A percentile compares a stretch with the other conserved stretches of the same genome.
Evolutionary conservation across 2,888 invertebrate species (phyloP).

Genomic region (Hymenopus coronatus): DNA sequence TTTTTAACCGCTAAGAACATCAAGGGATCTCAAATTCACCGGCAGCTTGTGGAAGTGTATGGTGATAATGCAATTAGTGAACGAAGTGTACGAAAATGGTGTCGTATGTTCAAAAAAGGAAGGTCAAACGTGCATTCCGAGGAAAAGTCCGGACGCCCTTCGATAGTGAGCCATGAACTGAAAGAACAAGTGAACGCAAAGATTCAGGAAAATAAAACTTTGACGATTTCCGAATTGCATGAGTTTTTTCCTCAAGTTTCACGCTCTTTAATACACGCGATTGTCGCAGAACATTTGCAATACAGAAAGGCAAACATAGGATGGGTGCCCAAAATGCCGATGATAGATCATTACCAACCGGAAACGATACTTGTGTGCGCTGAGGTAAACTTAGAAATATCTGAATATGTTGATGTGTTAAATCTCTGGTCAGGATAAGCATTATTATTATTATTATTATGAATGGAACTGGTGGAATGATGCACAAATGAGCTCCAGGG

Average conservation of each 20-base stretch:
- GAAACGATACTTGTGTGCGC: too few species aligned
- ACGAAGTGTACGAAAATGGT: background rate
- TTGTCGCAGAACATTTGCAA: background rate
- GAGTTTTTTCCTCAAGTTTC: background rate
- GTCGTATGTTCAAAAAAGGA: background rate
- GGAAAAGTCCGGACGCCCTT: background rate
- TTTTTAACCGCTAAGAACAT: background rate
- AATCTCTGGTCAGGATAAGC: too few species aligned
- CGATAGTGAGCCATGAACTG: background rate
- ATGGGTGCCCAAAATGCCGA: background rate
- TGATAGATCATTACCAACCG: too few species aligned
- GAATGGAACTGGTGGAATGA: too few species aligned
- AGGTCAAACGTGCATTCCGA: background rate
- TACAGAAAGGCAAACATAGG: background rate
- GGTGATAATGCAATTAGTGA: background rate
- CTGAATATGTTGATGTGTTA: too few species aligned
- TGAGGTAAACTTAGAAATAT: too few species aligned
- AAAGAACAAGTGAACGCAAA: background rate
- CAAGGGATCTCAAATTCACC: background rate
- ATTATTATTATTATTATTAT: too few species aligned
- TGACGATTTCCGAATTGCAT: background rate
- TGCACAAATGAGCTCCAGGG: too few species aligned
- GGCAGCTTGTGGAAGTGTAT: background rate
- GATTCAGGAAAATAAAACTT: background rate
- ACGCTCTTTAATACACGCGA: background rate